These are phyloP conservation scores for Melanostoma mellinum DNA, from an alignment of 2,888 invertebrate genomes.

Conservation along the genomic window DNA sequence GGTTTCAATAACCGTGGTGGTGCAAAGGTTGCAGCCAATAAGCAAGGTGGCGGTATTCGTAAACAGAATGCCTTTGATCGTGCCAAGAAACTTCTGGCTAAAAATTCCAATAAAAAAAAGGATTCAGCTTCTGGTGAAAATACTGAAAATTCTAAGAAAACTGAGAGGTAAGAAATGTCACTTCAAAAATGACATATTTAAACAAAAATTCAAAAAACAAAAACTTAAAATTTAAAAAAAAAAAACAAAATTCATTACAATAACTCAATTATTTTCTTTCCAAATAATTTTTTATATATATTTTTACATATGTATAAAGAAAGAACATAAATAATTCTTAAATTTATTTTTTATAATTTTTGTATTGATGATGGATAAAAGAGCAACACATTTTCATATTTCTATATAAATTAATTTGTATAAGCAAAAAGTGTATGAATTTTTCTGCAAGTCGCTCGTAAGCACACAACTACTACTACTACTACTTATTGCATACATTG, in stretches of 20 bases:
- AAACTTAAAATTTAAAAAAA: constrained; percentile 61
- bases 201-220: constrained; percentile 71
- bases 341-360: constrained; percentile 55
- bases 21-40: constrained; percentile 79
- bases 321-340: constrained; percentile 51
- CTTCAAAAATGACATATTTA: constrained; percentile 74
- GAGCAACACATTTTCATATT: constrained; percentile 63
- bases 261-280: constrained; percentile 74
- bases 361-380: constrained; percentile 69
- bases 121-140: constrained; percentile 82
- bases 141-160: constrained; percentile 78
- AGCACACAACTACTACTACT: constrained; percentile 32
- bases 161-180: constrained; percentile 82
- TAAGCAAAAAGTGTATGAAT: constrained; percentile 22
- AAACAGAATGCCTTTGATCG: constrained; percentile 83
- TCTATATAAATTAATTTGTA: constrained; percentile 32
- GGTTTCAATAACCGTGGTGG: constrained; percentile 82
- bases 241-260: constrained; percentile 74
- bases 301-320: constrained; percentile 54
- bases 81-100: constrained; percentile 83
- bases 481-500: constrained; percentile 28
- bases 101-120: constrained; percentile 83
- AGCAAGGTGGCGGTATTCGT: constrained; percentile 82
- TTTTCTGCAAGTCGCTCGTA: constrained; percentile 61
- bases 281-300: constrained; percentile 65